These are phyloP conservation scores for Hydrotaea cyrtoneurina DNA, from an alignment of 2,888 invertebrate species.

Conservation along the genomic window DNA sequence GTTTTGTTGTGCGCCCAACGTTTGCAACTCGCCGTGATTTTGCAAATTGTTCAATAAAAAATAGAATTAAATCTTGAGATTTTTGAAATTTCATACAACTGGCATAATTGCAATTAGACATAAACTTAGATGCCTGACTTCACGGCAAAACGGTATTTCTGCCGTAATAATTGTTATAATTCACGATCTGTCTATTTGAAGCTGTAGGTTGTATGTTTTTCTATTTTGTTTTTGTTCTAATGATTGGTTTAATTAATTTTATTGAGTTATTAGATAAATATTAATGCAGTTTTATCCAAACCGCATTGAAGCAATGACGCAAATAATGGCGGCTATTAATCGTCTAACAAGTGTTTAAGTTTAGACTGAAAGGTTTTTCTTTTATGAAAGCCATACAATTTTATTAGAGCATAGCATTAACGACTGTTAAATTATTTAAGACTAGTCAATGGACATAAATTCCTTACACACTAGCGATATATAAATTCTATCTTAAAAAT, in stretches of 20 bases:
- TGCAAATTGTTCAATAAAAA: slow-evolving; percentile 7
- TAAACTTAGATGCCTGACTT: background rate
- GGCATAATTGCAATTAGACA: background rate
- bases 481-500: no score
- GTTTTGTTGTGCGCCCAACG: background rate
- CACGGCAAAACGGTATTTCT: slow-evolving; percentile 22
- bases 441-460: no score
- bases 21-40: background rate
- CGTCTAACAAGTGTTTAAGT: no score
- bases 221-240: slow-evolving; percentile 8
- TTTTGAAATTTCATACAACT: background rate
- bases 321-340: background rate
- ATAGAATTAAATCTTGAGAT: slow-evolving; percentile 1
- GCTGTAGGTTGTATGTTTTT: background rate
- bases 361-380: no score
- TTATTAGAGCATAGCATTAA: no score
- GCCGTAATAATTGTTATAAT: background rate
- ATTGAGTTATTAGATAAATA: slow-evolving; percentile 7
- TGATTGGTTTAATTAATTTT: slow-evolving; percentile 32
- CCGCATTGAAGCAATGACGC: background rate
- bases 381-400: no score
- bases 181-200: background rate
- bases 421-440: no score
- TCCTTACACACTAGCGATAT: no score
- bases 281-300: background rate